A percentile compares a stretch with the other conserved stretches of the same genome.
phyloP scores from a whole-genome alignment of 2,797 vertebrate genomes.

The Gorsachius magnificus region DNA sequence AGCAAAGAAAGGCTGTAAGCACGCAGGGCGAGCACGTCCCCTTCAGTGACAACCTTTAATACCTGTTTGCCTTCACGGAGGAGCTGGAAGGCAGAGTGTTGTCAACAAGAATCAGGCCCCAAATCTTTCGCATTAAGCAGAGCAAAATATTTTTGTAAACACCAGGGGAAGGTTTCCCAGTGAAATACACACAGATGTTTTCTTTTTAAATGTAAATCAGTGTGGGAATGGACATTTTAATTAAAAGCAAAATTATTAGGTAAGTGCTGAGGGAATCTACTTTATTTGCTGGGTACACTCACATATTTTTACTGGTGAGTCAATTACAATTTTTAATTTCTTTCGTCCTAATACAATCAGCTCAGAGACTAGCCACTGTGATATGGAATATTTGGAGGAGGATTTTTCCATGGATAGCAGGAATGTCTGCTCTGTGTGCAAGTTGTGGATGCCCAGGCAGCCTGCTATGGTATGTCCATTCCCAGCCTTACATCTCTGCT shows the following conservation, averaged over 20 bases:
- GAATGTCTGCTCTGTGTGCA: background rate
- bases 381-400: constrained; percentile 24
- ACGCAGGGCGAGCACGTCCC: background rate
- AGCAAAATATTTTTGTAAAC: constrained; percentile 16
- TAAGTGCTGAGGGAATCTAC: constrained; percentile 49
- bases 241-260: constrained; percentile 69
- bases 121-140: constrained; percentile 4
- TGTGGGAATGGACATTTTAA: constrained; percentile 56
- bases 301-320: constrained; percentile 64
- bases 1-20: background rate
- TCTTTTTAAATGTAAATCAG: constrained; percentile 68
- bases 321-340: constrained; percentile 60
- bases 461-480: background rate
- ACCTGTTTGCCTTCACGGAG: background rate
- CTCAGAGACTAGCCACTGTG: background rate
- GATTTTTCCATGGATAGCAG: background rate
- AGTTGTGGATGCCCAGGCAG: background rate
- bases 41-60: background rate
- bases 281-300: constrained; percentile 50
- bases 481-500: background rate
- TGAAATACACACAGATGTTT: constrained; percentile 52
- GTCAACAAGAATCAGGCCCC: background rate
- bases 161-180: constrained; percentile 18
- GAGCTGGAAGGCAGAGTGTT: background rate
- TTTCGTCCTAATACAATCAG: background rate